Conservation (phyloP, 2,888 invertebrate species). For the Norana najaformis region DNA sequence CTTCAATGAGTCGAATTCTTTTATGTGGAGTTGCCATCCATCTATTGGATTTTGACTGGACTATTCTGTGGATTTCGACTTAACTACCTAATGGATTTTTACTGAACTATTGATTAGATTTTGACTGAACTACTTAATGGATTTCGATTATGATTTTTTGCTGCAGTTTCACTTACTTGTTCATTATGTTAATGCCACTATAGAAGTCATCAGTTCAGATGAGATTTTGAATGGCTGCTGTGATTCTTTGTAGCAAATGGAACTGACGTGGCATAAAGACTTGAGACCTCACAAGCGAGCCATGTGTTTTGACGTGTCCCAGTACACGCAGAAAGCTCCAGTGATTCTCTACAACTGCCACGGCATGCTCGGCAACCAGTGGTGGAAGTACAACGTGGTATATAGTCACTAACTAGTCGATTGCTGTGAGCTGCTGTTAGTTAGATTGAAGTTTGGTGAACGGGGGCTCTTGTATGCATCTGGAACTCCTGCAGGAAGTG, state of each 20-base stretch:
- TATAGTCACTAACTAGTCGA: constrained; percentile 42
- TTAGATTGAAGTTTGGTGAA: background rate
- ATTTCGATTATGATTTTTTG: too few relatives aligned
- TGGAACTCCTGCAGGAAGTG: background rate
- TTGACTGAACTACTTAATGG: too few relatives aligned
- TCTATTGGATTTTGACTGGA: too few relatives aligned
- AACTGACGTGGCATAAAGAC: constrained; percentile 75
- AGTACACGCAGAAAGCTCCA: constrained; percentile 68
- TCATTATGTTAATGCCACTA: too few relatives aligned
- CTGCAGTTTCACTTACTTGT: too few relatives aligned
- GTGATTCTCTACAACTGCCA: constrained; percentile 84
- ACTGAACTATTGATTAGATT: too few relatives aligned
- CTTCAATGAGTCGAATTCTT: too few relatives aligned
- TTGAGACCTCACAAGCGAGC: constrained; percentile 73
- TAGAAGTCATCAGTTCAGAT: background rate
- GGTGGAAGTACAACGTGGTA: constrained; percentile 77
- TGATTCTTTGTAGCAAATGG: constrained; percentile 52
- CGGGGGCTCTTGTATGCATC: background rate
- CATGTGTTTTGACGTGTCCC: constrained; percentile 71
- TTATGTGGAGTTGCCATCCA: too few relatives aligned
- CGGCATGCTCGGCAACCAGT: constrained; percentile 87
- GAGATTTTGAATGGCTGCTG: background rate
- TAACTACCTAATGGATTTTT: too few relatives aligned
- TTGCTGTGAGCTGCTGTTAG: background rate
- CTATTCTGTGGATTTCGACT: too few relatives aligned